These are phyloP conservation scores for Diaprepes abbreviatus DNA, from an alignment of 2,888 invertebrate genomes.

Conservation along the genomic window DNA sequence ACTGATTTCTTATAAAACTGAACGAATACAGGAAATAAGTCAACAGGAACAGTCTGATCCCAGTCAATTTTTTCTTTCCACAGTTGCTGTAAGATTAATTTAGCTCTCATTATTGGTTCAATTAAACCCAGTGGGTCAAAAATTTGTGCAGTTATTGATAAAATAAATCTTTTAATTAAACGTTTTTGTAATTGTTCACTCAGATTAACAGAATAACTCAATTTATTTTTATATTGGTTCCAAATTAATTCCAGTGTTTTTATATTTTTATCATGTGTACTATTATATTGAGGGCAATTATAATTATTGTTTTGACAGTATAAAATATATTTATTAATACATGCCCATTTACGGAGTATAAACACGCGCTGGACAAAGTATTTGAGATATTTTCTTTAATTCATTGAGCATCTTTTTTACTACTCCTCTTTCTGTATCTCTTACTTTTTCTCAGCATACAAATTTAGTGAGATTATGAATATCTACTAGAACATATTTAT, in stretches of 20 bases:
- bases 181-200: background rate
- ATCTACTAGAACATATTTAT: too few species aligned
- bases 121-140: background rate
- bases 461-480: too few species aligned
- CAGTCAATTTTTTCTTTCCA: background rate
- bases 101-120: background rate
- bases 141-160: background rate
- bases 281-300: background rate
- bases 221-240: background rate
- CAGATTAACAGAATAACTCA: slow-evolving; percentile 3
- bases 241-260: slow-evolving; percentile 1
- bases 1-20: slow-evolving; percentile 3
- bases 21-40: background rate
- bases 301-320: background rate
- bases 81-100: slow-evolving; percentile 1
- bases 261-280: background rate
- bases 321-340: background rate
- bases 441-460: too few species aligned
- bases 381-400: too few species aligned
- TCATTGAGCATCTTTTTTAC: too few species aligned
- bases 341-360: slow-evolving; percentile 7
- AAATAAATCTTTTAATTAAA: background rate
- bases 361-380: too few species aligned
- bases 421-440: too few species aligned
- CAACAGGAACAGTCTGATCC: slow-evolving; percentile 4